Percentiles rank a stretch among this genome's conserved stretches.
Conservation (phyloP, 2,113 vertebrate species). For the Chionomys nivalis region DNA sequence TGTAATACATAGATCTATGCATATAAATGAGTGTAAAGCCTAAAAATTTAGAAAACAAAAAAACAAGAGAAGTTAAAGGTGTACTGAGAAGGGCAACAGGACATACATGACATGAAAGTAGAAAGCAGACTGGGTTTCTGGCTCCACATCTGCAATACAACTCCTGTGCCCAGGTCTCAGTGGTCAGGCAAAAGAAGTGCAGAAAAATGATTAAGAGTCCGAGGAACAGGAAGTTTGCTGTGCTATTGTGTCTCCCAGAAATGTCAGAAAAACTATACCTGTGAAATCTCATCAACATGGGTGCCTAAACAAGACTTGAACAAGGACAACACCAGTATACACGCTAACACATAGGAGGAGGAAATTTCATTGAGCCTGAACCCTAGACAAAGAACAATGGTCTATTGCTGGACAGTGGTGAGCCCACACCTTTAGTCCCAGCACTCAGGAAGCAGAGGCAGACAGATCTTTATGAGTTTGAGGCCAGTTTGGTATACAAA, state of each 20-base stretch:
- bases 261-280: neutral
- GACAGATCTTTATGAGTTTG: neutral
- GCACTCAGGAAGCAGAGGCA: neutral
- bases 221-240: neutral
- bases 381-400: neutral
- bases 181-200: neutral
- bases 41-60: neutral
- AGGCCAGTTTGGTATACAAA: neutral
- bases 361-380: neutral
- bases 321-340: neutral
- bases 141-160: neutral
- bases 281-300: neutral
- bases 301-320: neutral
- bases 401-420: neutral
- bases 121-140: neutral
- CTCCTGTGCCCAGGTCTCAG: neutral
- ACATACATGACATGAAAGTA: neutral
- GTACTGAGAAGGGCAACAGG: neutral
- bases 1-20: neutral
- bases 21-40: neutral
- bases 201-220: neutral
- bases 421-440: neutral
- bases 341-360: neutral
- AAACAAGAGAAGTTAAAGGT: neutral
- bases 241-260: neutral